Conservation (phyloP, 2,888 invertebrate genomes). For the Dysmachus trigonus region DNA sequence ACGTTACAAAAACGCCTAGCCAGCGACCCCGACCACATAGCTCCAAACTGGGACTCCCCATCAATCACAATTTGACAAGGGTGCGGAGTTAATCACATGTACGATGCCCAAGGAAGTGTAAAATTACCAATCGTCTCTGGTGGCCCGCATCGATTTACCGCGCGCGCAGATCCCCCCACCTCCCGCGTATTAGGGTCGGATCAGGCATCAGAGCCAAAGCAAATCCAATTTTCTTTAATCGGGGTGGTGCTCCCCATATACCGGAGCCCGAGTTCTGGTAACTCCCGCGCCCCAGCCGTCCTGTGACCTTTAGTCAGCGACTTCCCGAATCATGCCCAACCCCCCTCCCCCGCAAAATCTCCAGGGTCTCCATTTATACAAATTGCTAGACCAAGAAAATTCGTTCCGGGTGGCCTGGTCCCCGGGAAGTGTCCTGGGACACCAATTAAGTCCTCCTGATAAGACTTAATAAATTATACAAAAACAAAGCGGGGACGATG, state of each 20-base stretch:
- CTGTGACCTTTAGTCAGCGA: background rate
- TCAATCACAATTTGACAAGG: slow-evolving; percentile 5
- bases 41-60: background rate
- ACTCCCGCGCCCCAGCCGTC: background rate
- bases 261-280: background rate
- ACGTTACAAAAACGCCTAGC: background rate
- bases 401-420: background rate
- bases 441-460: slow-evolving; percentile 36
- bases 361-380: slow-evolving; percentile 11
- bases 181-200: background rate
- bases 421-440: background rate
- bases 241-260: background rate
- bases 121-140: slow-evolving; percentile 34
- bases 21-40: background rate
- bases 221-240: background rate
- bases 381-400: slow-evolving; percentile 21
- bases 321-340: background rate
- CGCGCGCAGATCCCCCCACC: background rate
- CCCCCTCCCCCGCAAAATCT: background rate
- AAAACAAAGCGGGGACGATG: background rate
- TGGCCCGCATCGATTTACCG: slow-evolving; percentile 1
- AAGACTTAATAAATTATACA: slow-evolving; percentile 35
- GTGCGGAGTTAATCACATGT: slow-evolving; percentile 19
- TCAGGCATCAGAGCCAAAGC: background rate
- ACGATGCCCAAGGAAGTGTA: slow-evolving; percentile 26